These are phyloP conservation scores for Eueremaeus valkanovi DNA, from an alignment of 2,888 invertebrate genomes.

Conservation along the genomic window DNA sequence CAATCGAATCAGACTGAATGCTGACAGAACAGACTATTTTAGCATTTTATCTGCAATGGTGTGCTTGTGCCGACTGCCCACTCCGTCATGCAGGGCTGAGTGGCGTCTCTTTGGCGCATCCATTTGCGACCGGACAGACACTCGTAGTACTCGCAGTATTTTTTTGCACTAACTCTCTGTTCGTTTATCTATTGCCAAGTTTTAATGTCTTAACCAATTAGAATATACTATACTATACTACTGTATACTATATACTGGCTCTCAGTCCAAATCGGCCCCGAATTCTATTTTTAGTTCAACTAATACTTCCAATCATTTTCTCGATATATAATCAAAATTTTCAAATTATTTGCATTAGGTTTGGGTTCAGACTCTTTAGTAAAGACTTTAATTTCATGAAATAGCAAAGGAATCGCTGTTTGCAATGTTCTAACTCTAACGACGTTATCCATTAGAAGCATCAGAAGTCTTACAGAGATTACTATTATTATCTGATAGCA, in stretches of 20 bases:
- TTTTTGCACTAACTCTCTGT: neutral
- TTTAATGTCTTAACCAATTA: conserved; percentile 9
- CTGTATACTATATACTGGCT: too few relatives aligned
- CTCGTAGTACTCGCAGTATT: neutral
- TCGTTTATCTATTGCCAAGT: neutral
- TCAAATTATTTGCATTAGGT: neutral
- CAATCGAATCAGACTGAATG: neutral
- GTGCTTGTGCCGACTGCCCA: neutral
- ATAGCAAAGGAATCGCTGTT: too few relatives aligned
- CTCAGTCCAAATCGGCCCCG: too few relatives aligned
- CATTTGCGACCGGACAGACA: neutral
- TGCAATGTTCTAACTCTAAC: too few relatives aligned
- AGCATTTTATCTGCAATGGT: too few relatives aligned
- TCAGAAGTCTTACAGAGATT: too few relatives aligned
- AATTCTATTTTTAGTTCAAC: too few relatives aligned
- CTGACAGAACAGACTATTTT: too few relatives aligned
- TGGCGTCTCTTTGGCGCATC: neutral
- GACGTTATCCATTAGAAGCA: too few relatives aligned
- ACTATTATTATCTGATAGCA: too few relatives aligned
- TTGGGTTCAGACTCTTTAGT: too few relatives aligned
- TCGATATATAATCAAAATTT: neutral
- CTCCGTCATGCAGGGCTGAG: neutral
- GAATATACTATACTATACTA: neutral
- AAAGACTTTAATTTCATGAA: too few relatives aligned
- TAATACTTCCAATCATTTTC: neutral